Conservation (phyloP, 2,797 vertebrate genomes). For the Hemibagrus guttatus region DNA sequence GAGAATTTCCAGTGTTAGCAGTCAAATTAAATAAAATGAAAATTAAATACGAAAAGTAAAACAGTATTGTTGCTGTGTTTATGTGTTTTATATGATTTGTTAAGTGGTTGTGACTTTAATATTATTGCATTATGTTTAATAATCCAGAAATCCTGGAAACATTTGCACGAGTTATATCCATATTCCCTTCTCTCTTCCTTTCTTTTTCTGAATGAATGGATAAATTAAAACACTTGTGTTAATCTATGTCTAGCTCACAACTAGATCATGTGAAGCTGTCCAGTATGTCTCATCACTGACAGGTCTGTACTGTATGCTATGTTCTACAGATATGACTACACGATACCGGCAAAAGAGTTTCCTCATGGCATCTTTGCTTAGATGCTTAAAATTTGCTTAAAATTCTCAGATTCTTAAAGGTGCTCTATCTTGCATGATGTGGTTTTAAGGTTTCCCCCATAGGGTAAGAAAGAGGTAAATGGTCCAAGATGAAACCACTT, state of each 20-base stretch:
- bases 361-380: background rate
- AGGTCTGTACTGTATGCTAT: background rate
- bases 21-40: constrained; percentile 68
- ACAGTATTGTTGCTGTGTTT: constrained; percentile 56
- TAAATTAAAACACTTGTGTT: background rate
- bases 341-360: background rate
- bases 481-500: background rate
- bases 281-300: background rate
- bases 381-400: too few species aligned
- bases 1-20: constrained; percentile 76
- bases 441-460: background rate
- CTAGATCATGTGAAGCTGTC: background rate
- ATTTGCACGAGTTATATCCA: background rate
- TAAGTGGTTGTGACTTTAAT: constrained; percentile 41
- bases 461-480: background rate
- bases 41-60: constrained; percentile 60
- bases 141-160: constrained; percentile 21
- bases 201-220: constrained; percentile 14
- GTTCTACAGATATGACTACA: background rate
- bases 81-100: constrained; percentile 35
- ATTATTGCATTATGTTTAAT: constrained; percentile 18
- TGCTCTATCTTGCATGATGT: background rate
- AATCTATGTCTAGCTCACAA: background rate
- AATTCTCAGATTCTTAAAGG: background rate
- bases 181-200: constrained; percentile 1